These are phyloP conservation scores for Octodonta nipae DNA, from an alignment of 2,888 invertebrate genomes.

Conservation along the genomic window DNA sequence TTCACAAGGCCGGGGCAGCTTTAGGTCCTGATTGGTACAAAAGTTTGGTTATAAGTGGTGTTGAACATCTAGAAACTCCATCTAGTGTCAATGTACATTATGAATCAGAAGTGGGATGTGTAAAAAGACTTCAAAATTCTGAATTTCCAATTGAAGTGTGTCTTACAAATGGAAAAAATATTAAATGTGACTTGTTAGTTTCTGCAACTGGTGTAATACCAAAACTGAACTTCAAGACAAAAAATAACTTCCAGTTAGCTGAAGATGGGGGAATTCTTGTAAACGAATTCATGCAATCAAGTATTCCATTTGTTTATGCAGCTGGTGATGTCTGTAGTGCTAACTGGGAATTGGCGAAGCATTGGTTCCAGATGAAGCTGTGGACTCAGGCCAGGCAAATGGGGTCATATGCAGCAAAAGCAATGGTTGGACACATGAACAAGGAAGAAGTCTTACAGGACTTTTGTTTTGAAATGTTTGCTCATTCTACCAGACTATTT, in stretches of 20 bases:
- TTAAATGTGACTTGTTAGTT: slow-evolving; percentile 79
- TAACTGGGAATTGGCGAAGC: slow-evolving; percentile 59
- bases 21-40: slow-evolving; percentile 94
- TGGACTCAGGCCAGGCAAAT: slow-evolving; percentile 98
- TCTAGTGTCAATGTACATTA: slow-evolving; percentile 47
- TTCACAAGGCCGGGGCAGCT: slow-evolving; percentile 63
- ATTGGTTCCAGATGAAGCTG: slow-evolving; percentile 89
- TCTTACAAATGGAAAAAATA: slow-evolving; percentile 56
- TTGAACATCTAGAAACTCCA: slow-evolving; percentile 20
- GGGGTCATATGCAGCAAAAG: slow-evolving; percentile 86
- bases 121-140: slow-evolving; percentile 29
- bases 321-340: slow-evolving; percentile 89
- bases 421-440: slow-evolving; percentile 57
- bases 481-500: slow-evolving; percentile 91
- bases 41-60: slow-evolving; percentile 47
- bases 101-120: slow-evolving; percentile 42
- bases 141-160: slow-evolving; percentile 59
- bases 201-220: slow-evolving; percentile 90
- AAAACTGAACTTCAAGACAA: slow-evolving; percentile 45
- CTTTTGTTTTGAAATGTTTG: slow-evolving; percentile 94
- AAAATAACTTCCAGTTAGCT: slow-evolving; percentile 40
- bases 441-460: slow-evolving; percentile 64
- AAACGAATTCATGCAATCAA: slow-evolving; percentile 74
- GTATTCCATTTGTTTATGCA: slow-evolving; percentile 66
- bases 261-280: slow-evolving; percentile 76